A percentile compares a stretch with the other conserved stretches of the same genome.
These are phyloP conservation scores for Cheilosia variabilis DNA, from an alignment of 2,888 invertebrate species.

Conservation along the genomic window DNA sequence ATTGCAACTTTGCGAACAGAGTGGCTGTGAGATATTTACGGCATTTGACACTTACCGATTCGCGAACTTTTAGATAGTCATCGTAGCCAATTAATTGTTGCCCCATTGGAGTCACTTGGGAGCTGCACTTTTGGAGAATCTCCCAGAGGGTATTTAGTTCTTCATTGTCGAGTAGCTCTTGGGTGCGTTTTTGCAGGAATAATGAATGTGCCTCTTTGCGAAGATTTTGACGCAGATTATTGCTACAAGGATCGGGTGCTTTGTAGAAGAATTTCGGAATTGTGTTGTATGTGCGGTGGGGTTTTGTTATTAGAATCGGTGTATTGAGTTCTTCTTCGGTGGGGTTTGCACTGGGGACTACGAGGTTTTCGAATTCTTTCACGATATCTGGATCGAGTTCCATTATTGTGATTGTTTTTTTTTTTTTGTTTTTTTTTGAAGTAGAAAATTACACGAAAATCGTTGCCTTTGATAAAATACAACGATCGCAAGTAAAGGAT, in stretches of 20 bases:
- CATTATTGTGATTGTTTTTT: slow-evolving; percentile 72
- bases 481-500: too few species aligned
- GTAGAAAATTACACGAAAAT: too few species aligned
- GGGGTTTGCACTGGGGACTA: slow-evolving; percentile 75
- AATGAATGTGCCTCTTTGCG: slow-evolving; percentile 95
- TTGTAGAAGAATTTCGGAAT: slow-evolving; percentile 91
- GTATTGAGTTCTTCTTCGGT: slow-evolving; percentile 76
- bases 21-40: slow-evolving; percentile 92
- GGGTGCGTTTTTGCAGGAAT: slow-evolving; percentile 93
- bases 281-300: slow-evolving; percentile 83
- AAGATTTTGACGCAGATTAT: slow-evolving; percentile 90
- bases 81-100: slow-evolving; percentile 94
- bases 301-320: slow-evolving; percentile 8
- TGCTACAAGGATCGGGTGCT: slow-evolving; percentile 89
- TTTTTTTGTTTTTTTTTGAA: neutral
- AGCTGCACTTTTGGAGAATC: slow-evolving; percentile 90
- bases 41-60: slow-evolving; percentile 90
- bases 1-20: slow-evolving; percentile 94
- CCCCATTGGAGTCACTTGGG: slow-evolving; percentile 88
- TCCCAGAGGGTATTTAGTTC: slow-evolving; percentile 94
- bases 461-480: too few species aligned
- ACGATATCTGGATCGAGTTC: slow-evolving; percentile 80
- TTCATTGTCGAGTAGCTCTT: slow-evolving; percentile 92
- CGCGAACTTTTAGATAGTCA: slow-evolving; percentile 92
- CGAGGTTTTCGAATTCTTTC: slow-evolving; percentile 78